Evolutionary conservation across 2,113 vertebrate species (phyloP).

Genomic region (Macrotus californicus): DNA sequence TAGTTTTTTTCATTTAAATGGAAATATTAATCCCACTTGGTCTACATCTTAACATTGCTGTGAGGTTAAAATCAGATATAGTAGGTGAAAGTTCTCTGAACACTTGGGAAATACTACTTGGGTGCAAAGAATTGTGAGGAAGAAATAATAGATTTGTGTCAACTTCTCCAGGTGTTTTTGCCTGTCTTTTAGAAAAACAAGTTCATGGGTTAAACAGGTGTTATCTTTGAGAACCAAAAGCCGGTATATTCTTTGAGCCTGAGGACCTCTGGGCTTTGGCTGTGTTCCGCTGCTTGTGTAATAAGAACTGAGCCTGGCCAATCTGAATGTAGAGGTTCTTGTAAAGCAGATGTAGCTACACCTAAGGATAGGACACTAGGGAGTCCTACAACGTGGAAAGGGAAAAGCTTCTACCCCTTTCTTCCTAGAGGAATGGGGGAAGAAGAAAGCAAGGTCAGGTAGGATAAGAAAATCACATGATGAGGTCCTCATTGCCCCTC

Average conservation of each 20-base stretch:
- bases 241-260: neutral
- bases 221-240: neutral
- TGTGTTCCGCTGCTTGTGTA: neutral
- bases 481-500: neutral
- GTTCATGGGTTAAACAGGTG: neutral
- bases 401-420: neutral
- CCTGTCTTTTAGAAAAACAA: neutral
- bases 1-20: neutral
- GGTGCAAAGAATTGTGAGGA: neutral
- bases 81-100: neutral
- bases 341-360: neutral
- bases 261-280: neutral
- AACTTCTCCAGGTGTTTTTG: neutral
- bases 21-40: neutral
- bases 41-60: neutral
- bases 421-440: neutral
- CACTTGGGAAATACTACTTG: neutral
- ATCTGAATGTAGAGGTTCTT: neutral
- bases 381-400: neutral
- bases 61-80: neutral
- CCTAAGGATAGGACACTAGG: neutral
- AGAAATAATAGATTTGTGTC: neutral
- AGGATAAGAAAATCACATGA: neutral
- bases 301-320: neutral
- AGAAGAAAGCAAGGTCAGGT: neutral